Evolutionary conservation across 2,797 vertebrate genomes (phyloP).

Genomic region (Lagodon rhomboides): DNA sequence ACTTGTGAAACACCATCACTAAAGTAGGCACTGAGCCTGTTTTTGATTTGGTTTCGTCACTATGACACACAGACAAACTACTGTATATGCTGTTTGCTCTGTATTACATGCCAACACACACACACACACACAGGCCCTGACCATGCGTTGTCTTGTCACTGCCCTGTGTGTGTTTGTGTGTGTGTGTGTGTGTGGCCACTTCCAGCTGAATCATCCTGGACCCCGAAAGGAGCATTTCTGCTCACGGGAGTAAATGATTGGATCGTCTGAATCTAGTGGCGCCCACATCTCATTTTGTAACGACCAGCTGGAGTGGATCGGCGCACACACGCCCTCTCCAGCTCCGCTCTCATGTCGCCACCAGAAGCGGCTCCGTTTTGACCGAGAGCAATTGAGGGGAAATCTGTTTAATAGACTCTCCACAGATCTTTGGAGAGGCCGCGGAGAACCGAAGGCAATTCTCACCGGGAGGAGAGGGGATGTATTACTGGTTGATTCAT

Average conservation of each 20-base stretch:
- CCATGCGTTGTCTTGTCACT: constrained; percentile 26
- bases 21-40: constrained; percentile 12
- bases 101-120: constrained; percentile 21
- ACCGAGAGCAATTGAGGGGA: constrained; percentile 28
- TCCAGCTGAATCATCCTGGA: constrained; percentile 40
- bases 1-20: constrained; percentile 19
- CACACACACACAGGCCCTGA: constrained; percentile 34
- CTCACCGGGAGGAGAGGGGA: constrained; percentile 1
- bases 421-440: constrained; percentile 21
- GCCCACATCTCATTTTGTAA: constrained; percentile 49
- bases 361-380: constrained; percentile 22
- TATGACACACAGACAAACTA: constrained; percentile 15
- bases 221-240: constrained; percentile 40
- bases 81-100: constrained; percentile 17
- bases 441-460: constrained; percentile 43
- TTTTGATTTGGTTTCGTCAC: constrained; percentile 32
- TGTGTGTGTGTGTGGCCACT: background rate
- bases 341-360: constrained; percentile 21
- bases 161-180: constrained; percentile 25
- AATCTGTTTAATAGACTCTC: constrained; percentile 50
- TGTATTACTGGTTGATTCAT: constrained; percentile 19
- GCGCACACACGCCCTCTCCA: constrained; percentile 14
- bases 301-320: constrained; percentile 31
- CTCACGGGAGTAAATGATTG: constrained; percentile 51
- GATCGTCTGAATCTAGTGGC: constrained; percentile 36